phyloP scores from a whole-genome alignment of 1,140 invertebrate genomes.

The Brachionus rotundiformis region DNA sequence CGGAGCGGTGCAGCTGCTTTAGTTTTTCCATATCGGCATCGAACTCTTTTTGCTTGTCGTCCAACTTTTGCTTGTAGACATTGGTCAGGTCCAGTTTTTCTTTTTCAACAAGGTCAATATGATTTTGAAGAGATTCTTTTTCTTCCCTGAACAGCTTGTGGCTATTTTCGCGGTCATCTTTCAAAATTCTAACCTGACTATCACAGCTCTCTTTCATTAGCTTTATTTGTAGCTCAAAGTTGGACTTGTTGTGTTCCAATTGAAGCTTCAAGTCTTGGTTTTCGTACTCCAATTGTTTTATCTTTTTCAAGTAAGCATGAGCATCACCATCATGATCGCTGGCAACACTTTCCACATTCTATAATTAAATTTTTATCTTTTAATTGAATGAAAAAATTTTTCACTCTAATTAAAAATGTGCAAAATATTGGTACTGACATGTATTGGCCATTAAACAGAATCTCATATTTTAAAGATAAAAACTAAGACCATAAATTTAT shows the following conservation, averaged over 20 bases:
- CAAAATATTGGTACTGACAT: no score
- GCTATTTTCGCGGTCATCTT: conserved; percentile 41
- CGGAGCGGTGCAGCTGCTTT: neutral
- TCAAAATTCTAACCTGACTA: neutral
- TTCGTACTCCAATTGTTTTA: conserved; percentile 45
- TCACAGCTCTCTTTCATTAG: conserved; percentile 47
- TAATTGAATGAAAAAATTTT: neutral
- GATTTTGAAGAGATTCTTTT: conserved; percentile 37
- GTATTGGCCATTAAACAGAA: no score
- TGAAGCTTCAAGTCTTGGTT: conserved; percentile 45
- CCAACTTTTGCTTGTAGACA: conserved; percentile 44
- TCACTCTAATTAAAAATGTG: neutral
- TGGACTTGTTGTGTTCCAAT: conserved; percentile 16
- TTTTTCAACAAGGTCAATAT: conserved; percentile 39
- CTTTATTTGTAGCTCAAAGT: conserved; percentile 47
- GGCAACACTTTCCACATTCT: conserved; percentile 23
- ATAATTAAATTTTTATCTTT: neutral
- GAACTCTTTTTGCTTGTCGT: conserved; percentile 30
- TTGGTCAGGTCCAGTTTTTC: conserved; percentile 15
- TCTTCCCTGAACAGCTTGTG: conserved; percentile 32
- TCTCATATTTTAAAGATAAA: no score
- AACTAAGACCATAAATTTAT: no score
- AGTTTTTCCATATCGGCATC: conserved; percentile 44
- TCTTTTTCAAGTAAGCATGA: neutral
- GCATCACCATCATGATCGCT: neutral